Percentiles rank a stretch among this genome's conserved stretches.
These are phyloP conservation scores for Chaetogeoica ovagalla DNA, from an alignment of 2,888 invertebrate genomes.

Conservation along the genomic window DNA sequence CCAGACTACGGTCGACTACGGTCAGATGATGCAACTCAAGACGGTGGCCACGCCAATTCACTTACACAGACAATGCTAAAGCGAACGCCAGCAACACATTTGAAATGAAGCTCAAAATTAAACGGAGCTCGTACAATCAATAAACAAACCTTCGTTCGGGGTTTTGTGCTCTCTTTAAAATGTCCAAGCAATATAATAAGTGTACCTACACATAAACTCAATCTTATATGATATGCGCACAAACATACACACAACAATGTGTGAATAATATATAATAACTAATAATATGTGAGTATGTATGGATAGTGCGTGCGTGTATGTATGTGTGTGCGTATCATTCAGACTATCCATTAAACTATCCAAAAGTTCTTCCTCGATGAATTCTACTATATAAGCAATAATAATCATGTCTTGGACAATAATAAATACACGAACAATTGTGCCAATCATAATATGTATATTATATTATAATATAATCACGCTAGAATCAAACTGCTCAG, in stretches of 20 bases:
- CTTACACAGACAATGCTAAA: slow-evolving; percentile 50
- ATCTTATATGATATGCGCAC: neutral
- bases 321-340: neutral
- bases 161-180: slow-evolving; percentile 27
- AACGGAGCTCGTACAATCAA: slow-evolving; percentile 45
- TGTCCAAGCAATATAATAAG: slow-evolving; percentile 36
- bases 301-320: neutral
- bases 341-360: neutral
- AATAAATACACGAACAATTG: slow-evolving; percentile 32
- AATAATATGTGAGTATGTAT: neutral
- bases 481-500: slow-evolving; percentile 45
- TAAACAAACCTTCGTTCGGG: neutral
- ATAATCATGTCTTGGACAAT: slow-evolving; percentile 45
- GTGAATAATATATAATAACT: too few relatives aligned
- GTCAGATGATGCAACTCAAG: slow-evolving; percentile 51
- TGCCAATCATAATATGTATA: slow-evolving; percentile 33
- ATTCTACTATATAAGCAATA: slow-evolving; percentile 41
- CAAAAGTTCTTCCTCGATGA: slow-evolving; percentile 31
- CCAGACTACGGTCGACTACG: slow-evolving; percentile 35
- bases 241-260: neutral
- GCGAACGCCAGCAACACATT: neutral
- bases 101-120: slow-evolving; percentile 39
- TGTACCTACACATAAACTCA: neutral
- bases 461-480: slow-evolving; percentile 4
- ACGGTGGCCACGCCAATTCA: slow-evolving; percentile 49